Base-by-base conservation (phyloP, 2,113 vertebrate genomes). In the Rhynchomys soricoides region DNA sequence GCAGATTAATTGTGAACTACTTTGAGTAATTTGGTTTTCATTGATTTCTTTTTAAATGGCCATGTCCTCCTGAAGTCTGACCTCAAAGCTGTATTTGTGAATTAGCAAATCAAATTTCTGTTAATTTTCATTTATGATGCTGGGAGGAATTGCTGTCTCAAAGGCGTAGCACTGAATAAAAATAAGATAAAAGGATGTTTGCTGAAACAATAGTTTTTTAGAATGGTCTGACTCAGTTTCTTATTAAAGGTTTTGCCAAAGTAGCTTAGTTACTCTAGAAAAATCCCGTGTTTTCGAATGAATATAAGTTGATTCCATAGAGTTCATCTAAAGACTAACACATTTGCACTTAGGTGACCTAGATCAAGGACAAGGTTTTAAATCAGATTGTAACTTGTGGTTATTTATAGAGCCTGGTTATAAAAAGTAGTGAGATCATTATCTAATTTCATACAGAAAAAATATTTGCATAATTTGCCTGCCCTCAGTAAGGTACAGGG, bases 51-150 rank as follows among this genome's bases (percentile, higher is more conserved):
- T 87, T 85, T 29, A 37, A 78, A 57, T 5, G 96, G 96, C 73
- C 86, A 8, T n/a, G 57, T 11, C 29, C 17, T 86, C 34, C n/a
- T 55, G 73, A 98, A 86, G 75, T 66, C 55, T 96, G 92, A 97
- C 1, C 97, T 97, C 94, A 89, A 93, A 97, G 75, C 89, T 79
- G 31, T 97, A 2, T 66, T 45, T 94, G 37, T 29, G 78, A 86
- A 97, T 96, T 73, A 91, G 98, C 97, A 86, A 98, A 89, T 95
- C 89, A 92, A 95, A 95, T 97, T 97, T 98, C 95, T 97, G 95
- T 97, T 98, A 37, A 94, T 97, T 98, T 98, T 92, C 0, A 16
- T 97, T 97, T 97, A 91, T 2, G 66, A 92, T 71, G 52, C 37
- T 8, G 43, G 62, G 24, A 19, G 93, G 74, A 97, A 97, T 77